Evolutionary conservation across 1,140 invertebrate species (phyloP), one percentile per base, ranked within the genome.

Genomic region (Xylocopa sonorina): DNA sequence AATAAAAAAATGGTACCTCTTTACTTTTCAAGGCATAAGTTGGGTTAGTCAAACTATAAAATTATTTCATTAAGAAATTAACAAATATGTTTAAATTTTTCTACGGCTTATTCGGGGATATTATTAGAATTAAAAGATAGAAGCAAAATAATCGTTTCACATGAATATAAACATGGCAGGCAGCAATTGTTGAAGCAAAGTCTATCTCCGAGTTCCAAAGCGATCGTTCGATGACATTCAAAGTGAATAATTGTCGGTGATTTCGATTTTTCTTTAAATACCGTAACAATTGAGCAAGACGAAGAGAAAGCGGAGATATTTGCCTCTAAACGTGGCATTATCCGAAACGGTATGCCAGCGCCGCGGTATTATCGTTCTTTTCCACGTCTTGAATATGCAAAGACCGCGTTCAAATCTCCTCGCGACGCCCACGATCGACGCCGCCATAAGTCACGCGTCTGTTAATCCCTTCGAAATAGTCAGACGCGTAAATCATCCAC

Each of bases 401-500:
- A 55, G 50, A 21, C 71, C 55, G 41, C 41, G 50, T 55, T 75
- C 58, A 48, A 84, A 84, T 84, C 74, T 77, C 73, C 38, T 68
- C 48, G 53, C 53, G 57, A 85, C 74, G 79, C 82, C 82, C 66
- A 85, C 82, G 66, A 72, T 24, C 60, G 10, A 62, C 0, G n/a
- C 24, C 18, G 38, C 16, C 58, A 83, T 78, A 60, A 48, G 32
- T 78, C 78, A 72, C 29, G 10, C 27, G 50, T 66, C 64, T 38
- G 66, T 67, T 83, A 46, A 55, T 82, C 78, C 67, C 43, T 72
- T 78, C n/a, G 67, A 50, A 72, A 82, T 78, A 82, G 32, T 48
- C 67, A 78, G 57, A 67, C 68, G 50, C 24, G 78, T 43, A 78
- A 81, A 85, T 85, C 62, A 81, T 72, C 55, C 50, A 46, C 78